Base-by-base conservation (phyloP, 1,140 invertebrate genomes). In the Halotydeus destructor region DNA sequence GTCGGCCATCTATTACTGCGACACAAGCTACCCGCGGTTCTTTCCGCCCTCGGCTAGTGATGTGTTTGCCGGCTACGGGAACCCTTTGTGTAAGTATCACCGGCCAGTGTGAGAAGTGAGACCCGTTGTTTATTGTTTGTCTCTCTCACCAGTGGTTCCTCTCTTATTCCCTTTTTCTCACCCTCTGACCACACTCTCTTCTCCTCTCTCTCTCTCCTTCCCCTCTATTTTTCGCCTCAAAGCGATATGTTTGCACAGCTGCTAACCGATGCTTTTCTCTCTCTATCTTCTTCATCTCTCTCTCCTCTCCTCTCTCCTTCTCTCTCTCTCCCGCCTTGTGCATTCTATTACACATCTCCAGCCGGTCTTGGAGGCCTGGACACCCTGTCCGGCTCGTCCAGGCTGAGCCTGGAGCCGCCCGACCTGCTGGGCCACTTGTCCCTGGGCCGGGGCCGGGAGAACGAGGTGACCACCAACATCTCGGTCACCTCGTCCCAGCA, bases 1-100 rank as follows among this genome's bases (percentile, higher is more conserved):
- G 22, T 36, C 34, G n/a, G 34, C 34, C 12, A 21, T 36, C 11
- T 36, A 36, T 21, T 36, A 36, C 18, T 36, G 18, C 18, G 34
- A 36, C 18, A 36, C 16, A 12, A 14, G 11, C 11, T 36, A 36
- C 22, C n/a, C 34, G 18, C 34, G 34, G 22, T 36, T 14, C 14
- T 5, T 36, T 12, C 18, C 34, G 18, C 34, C 34, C 11, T 9
- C 28, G 28, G 28, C 28, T 9, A 21, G 14, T 14, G 34, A 36
- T 18, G 22, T 36, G 34, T 36, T 36, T 18, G 11, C 34, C 19
- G n/a, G n/a, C n/a, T 36, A 36, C 22, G 14, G 9, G 11, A 11
- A 14, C n/a, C 11, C 34, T 18, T 11, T 36, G 34, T 18, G 34
- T 36, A 21, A 36, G 34, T 36, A 36, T 31, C 30, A n/a, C 16